Conservation (phyloP, 53 echinoderm and acorn worm genomes). For the Holothuria leucospilota region DNA sequence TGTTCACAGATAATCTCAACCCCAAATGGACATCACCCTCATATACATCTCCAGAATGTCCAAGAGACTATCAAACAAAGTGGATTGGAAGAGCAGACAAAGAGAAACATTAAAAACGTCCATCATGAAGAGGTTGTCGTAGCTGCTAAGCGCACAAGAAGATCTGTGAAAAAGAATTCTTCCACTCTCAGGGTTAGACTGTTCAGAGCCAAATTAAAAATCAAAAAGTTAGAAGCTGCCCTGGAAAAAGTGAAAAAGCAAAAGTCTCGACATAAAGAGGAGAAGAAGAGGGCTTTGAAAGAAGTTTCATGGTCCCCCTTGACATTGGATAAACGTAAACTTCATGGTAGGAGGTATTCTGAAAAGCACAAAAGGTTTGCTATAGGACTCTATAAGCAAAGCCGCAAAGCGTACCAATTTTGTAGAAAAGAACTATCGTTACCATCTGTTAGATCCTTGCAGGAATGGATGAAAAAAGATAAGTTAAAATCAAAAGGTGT, state of each 20-base stretch:
- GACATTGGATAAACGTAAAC: neutral
- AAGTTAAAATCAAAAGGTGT: too few relatives aligned
- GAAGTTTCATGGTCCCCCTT: slow-evolving; percentile 44
- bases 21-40: too few relatives aligned
- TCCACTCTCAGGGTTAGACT: too few relatives aligned
- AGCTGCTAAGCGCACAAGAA: too few relatives aligned
- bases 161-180: slow-evolving; percentile 17
- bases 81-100: neutral
- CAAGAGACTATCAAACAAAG: too few relatives aligned
- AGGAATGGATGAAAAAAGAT: too few relatives aligned
- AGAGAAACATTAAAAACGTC: slow-evolving; percentile 1
- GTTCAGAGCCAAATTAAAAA: too few relatives aligned
- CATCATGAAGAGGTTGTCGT: too few relatives aligned
- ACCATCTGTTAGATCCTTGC: too few relatives aligned
- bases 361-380: slow-evolving; percentile 45
- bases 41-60: too few relatives aligned
- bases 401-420: slow-evolving; percentile 37
- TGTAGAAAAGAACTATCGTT: too few relatives aligned
- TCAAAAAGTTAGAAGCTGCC: neutral
- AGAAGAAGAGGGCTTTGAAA: neutral
- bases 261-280: slow-evolving; percentile 1
- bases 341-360: slow-evolving; percentile 46
- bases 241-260: neutral
- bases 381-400: slow-evolving; percentile 36
- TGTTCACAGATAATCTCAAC: too few relatives aligned